These are phyloP conservation scores for Neria commutata DNA, from an alignment of 2,888 invertebrate genomes.

Conservation along the genomic window DNA sequence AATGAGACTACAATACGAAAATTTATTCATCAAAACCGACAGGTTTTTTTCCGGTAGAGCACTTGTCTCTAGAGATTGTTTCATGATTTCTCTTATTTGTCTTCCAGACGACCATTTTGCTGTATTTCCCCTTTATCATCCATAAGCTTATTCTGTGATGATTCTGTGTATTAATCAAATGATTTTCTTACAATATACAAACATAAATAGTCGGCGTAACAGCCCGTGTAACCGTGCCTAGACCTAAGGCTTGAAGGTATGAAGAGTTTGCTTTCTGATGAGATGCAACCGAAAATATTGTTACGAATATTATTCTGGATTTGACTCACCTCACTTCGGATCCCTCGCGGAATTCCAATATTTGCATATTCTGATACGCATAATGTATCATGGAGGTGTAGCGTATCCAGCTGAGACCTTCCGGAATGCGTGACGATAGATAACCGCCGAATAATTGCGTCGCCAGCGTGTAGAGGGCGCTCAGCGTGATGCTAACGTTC, in stretches of 20 bases:
- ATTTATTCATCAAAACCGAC: too few relatives aligned
- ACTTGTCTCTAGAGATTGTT: too few relatives aligned
- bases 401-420: slow-evolving; percentile 76
- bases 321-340: slow-evolving; percentile 73
- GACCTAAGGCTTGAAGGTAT: not conserved
- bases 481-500: slow-evolving; percentile 78
- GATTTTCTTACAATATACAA: not conserved
- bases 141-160: too few relatives aligned
- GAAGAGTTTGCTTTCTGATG: not conserved
- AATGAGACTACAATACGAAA: too few relatives aligned
- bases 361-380: slow-evolving; percentile 82
- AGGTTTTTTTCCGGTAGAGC: too few relatives aligned
- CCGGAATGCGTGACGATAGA: slow-evolving; percentile 74
- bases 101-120: too few relatives aligned
- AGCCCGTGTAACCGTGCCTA: not conserved
- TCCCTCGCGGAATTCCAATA: slow-evolving; percentile 76
- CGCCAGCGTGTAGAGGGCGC: slow-evolving; percentile 77
- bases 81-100: too few relatives aligned
- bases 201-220: too few relatives aligned
- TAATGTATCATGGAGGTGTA: slow-evolving; percentile 80
- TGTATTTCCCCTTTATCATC: too few relatives aligned
- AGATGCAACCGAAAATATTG: not conserved
- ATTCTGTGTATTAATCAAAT: not conserved
- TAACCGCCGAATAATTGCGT: slow-evolving; percentile 79
- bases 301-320: too few relatives aligned